Evolutionary conservation across 2,888 invertebrate genomes (phyloP), one percentile per base, ranked within the genome.

Genomic region (Ormia ochracea): DNA sequence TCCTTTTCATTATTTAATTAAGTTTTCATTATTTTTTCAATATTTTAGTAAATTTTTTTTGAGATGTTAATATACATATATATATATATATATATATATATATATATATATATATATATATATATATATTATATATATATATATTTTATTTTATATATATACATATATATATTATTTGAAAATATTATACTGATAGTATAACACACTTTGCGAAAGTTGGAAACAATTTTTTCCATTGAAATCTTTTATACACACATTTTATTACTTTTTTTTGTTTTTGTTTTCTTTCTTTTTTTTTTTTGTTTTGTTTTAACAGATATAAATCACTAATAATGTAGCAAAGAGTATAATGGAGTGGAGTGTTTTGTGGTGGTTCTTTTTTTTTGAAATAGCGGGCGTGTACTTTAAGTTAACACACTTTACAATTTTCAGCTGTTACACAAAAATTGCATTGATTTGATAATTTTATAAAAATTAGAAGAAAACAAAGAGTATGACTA

Each of bases 181-280:
- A 70, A 61, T 74, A 63, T 2, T 50, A 43, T 50, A 52, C 69
- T 21, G 59, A 50, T 66, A 70, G 70, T 52, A 52, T n/a, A 68
- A 68, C 70, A 72, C 80, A 80, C 80, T 76, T 74, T 72, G 66
- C 52, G 54, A 56, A 63, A 58, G 61, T 72, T 73, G 19, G 63
- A 56, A 80, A 76, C 68, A 56, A 45, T 59, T 79, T 73, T 77
- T 54, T 38, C 36, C 65, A 50, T 70, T 63, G 6, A 56, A 38
- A 19, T 43, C 45, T 54, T 48, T 58, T 52, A 2, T 10, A 12
- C 56, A 70, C 56, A 70, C 56, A 45, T 78, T 52, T 43, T 19
- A 43, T 63, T n/a, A n/a, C n/a, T n/a, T n/a, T n/a, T n/a, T n/a
- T n/a, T n/a, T n/a, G n/a, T n/a, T n/a, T n/a, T n/a, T n/a, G n/a